These are phyloP conservation scores for Trididemnum clinides DNA, from an alignment of 23 tunicate genomes.

Conservation along the genomic window DNA sequence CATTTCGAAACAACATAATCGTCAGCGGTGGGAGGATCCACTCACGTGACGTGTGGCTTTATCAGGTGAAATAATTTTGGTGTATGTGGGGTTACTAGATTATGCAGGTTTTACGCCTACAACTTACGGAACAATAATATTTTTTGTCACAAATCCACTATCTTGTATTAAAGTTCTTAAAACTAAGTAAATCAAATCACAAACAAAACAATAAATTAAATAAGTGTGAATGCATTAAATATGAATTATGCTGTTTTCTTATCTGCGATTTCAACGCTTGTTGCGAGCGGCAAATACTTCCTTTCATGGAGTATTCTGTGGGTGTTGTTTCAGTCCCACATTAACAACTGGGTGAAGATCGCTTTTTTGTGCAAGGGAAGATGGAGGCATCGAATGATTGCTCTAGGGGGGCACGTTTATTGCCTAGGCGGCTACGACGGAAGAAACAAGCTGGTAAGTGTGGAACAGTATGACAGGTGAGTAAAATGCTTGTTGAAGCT, in stretches of 20 bases:
- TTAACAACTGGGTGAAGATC: conserved; percentile 95
- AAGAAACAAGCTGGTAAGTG: conserved; percentile 67
- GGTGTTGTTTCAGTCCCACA: conserved; percentile 61
- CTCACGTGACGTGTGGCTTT: conserved; percentile 94
- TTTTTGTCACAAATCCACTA: too few relatives aligned
- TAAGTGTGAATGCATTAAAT: too few relatives aligned
- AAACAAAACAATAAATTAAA: too few relatives aligned
- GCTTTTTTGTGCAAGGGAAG: conserved; percentile 85
- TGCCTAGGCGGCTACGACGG: conserved; percentile 93
- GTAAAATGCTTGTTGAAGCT: background rate
- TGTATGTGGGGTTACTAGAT: too few relatives aligned
- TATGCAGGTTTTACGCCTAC: too few relatives aligned
- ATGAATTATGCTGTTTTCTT: too few relatives aligned
- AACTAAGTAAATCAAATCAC: too few relatives aligned
- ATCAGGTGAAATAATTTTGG: conserved; percentile 66
- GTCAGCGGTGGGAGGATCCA: conserved; percentile 97
- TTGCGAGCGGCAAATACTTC: too few relatives aligned
- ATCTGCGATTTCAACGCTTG: too few relatives aligned
- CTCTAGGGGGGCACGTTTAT: conserved; percentile 94
- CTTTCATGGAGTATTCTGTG: too few relatives aligned
- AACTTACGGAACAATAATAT: too few relatives aligned
- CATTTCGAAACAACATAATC: conserved; percentile 85
- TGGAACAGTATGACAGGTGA: conserved; percentile 89
- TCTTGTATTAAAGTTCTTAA: too few relatives aligned
- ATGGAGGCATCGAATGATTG: conserved; percentile 87